Conservation (phyloP, 2,888 invertebrate genomes). For the Amitus sp. region DNA sequence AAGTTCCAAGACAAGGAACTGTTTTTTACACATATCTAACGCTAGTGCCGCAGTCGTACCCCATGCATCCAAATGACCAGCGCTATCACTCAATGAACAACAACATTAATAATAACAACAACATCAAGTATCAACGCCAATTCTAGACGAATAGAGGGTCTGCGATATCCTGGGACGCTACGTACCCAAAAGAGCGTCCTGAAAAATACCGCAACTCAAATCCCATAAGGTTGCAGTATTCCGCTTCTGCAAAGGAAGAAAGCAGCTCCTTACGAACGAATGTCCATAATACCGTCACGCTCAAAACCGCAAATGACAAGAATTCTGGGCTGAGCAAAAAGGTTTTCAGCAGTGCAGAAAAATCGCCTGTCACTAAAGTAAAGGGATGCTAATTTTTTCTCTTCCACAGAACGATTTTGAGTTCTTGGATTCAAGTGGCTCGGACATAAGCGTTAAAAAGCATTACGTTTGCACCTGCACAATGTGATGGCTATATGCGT, state of each 20-base stretch:
- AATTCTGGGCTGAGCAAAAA: constrained; percentile 13
- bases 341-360: constrained; percentile 23
- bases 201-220: constrained; percentile 15
- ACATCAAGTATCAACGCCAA: constrained; percentile 58
- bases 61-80: constrained; percentile 61
- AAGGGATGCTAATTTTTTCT: constrained; percentile 36
- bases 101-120: constrained; percentile 58
- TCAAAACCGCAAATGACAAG: constrained; percentile 49
- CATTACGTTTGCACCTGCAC: no score
- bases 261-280: constrained; percentile 49
- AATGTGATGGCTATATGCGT: no score
- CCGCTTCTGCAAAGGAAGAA: constrained; percentile 43
- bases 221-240: constrained; percentile 41
- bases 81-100: constrained; percentile 45
- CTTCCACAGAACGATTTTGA: constrained; percentile 46
- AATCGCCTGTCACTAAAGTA: constrained; percentile 46
- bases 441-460: constrained; percentile 44
- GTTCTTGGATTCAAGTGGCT: constrained; percentile 46
- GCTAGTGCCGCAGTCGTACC: constrained; percentile 51
- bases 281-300: constrained; percentile 50
- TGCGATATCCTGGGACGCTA: neutral
- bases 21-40: constrained; percentile 32
- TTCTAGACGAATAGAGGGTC: constrained; percentile 45
- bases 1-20: constrained; percentile 49
- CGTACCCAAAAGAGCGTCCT: constrained; percentile 7